Conservation (phyloP, 2,797 vertebrate species). For the Helicolenus hilgendorfi region DNA sequence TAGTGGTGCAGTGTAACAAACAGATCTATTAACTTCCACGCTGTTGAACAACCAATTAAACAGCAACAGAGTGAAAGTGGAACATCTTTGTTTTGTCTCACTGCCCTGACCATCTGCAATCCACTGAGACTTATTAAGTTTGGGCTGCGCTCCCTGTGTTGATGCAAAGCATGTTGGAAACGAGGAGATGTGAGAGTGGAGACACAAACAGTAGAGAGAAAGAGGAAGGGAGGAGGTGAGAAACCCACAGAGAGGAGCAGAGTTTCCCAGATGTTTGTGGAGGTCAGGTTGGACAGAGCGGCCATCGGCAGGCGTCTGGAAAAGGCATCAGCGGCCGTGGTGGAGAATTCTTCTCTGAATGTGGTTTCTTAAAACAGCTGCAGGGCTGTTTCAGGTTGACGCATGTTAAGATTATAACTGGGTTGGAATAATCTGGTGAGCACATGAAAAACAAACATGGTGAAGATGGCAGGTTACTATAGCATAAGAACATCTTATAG, state of each 20-base stretch:
- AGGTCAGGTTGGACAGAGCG: conserved; percentile 25
- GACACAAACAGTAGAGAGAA: not conserved
- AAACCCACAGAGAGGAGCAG: conserved; percentile 40
- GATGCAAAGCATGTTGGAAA: conserved; percentile 10
- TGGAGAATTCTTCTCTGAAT: conserved; percentile 26
- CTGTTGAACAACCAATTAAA: conserved; percentile 25
- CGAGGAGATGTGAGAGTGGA: not conserved
- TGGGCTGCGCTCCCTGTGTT: not conserved
- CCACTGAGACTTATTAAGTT: conserved; percentile 19
- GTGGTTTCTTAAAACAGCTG: conserved; percentile 67
- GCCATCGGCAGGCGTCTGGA: conserved; percentile 50
- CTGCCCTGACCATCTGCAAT: conserved; percentile 31
- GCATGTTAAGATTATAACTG: conserved; percentile 36
- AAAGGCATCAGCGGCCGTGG: conserved; percentile 41
- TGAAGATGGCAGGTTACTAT: not conserved
- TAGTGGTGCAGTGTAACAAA: not conserved
- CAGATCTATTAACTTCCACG: conserved; percentile 14
- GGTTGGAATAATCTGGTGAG: conserved; percentile 48
- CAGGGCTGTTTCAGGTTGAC: conserved; percentile 29
- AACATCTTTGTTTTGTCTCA: conserved; percentile 47
- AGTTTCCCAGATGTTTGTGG: conserved; percentile 61
- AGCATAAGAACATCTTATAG: not conserved
- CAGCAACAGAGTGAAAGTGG: conserved; percentile 26
- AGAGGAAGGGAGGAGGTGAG: conserved; percentile 30
- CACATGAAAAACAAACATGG: conserved; percentile 27